phyloP scores from a whole-genome alignment of 2,888 invertebrate species.

The Lamproptera curius region DNA sequence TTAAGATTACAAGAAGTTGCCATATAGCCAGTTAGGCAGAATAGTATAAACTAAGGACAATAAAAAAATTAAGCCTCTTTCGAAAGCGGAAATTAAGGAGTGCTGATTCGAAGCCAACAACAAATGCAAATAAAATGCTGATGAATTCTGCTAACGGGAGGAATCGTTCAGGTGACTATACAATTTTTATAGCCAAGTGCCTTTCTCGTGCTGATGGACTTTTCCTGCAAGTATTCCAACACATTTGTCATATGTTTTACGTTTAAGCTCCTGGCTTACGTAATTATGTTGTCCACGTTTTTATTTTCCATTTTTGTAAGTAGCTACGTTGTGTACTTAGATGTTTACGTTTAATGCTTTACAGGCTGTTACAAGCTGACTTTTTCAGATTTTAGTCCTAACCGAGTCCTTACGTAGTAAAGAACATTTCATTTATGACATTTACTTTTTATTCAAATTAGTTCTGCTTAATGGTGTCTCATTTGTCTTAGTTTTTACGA shows the following conservation, averaged over 20 bases:
- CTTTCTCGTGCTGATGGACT: constrained; percentile 20
- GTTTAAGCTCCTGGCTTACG: constrained; percentile 7
- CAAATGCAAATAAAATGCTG: constrained; percentile 30
- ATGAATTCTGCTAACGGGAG: constrained; percentile 26
- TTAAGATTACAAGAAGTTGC: too few relatives aligned
- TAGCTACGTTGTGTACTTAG: constrained; percentile 4
- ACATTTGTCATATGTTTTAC: constrained; percentile 19
- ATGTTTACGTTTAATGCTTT: not conserved
- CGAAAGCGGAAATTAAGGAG: constrained; percentile 26
- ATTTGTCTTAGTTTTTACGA: too few relatives aligned
- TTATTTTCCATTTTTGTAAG: constrained; percentile 16
- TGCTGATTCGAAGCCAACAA: constrained; percentile 32
- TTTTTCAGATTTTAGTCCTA: too few relatives aligned
- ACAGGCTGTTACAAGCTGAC: not conserved
- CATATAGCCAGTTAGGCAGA: too few relatives aligned
- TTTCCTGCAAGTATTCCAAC: constrained; percentile 13
- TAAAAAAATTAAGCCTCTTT: constrained; percentile 19
- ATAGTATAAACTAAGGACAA: too few relatives aligned
- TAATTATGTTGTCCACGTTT: constrained; percentile 7
- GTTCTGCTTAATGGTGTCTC: too few relatives aligned
- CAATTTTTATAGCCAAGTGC: constrained; percentile 29
- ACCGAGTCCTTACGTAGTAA: too few relatives aligned
- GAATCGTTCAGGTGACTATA: constrained; percentile 28
- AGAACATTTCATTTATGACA: too few relatives aligned
- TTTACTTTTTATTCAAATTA: too few relatives aligned